A percentile compares a stretch with the other conserved stretches of the same genome.
These are phyloP conservation scores for Caenorhabditis becei DNA, from an alignment of 2,888 invertebrate species.

Conservation along the genomic window DNA sequence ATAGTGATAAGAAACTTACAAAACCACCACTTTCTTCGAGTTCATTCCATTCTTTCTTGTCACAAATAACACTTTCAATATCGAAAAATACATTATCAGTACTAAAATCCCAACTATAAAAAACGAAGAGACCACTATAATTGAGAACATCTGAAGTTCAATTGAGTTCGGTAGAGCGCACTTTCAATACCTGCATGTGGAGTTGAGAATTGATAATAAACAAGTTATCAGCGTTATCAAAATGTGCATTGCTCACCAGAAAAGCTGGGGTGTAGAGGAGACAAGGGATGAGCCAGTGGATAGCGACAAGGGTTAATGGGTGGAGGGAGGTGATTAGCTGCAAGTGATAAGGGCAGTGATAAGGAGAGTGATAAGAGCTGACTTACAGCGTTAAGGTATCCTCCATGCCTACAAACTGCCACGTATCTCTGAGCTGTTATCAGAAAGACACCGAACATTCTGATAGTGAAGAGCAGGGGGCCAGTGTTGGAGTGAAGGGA, in stretches of 20 bases:
- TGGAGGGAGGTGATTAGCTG: slow-evolving; percentile 15
- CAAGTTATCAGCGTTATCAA: slow-evolving; percentile 7
- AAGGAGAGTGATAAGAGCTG: background rate
- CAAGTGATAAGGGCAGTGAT: slow-evolving; percentile 2
- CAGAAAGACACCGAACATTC: slow-evolving; percentile 49
- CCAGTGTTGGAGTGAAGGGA: slow-evolving; percentile 37
- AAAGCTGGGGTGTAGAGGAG: slow-evolving; percentile 42
- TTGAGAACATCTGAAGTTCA: slow-evolving; percentile 30
- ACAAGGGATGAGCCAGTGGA: slow-evolving; percentile 31
- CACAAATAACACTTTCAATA: slow-evolving; percentile 15
- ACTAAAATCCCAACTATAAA: slow-evolving; percentile 4
- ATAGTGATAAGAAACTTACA: slow-evolving; percentile 18
- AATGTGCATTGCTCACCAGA: slow-evolving; percentile 30
- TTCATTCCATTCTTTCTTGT: slow-evolving; percentile 30
- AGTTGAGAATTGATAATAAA: slow-evolving; percentile 32
- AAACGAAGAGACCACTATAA: slow-evolving; percentile 33
- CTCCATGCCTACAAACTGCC: slow-evolving; percentile 24
- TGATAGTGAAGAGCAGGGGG: slow-evolving; percentile 29
- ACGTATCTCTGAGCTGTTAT: slow-evolving; percentile 44
- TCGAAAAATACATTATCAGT: slow-evolving; percentile 23
- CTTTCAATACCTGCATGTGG: slow-evolving; percentile 27
- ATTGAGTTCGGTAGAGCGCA: background rate
- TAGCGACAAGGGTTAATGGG: slow-evolving; percentile 2
- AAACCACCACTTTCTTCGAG: slow-evolving; percentile 2
- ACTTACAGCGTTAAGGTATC: slow-evolving; percentile 4